Percentiles rank a stretch among this genome's conserved stretches.
phyloP scores from a whole-genome alignment of 2,797 vertebrate species.

The Chromis chromis region DNA sequence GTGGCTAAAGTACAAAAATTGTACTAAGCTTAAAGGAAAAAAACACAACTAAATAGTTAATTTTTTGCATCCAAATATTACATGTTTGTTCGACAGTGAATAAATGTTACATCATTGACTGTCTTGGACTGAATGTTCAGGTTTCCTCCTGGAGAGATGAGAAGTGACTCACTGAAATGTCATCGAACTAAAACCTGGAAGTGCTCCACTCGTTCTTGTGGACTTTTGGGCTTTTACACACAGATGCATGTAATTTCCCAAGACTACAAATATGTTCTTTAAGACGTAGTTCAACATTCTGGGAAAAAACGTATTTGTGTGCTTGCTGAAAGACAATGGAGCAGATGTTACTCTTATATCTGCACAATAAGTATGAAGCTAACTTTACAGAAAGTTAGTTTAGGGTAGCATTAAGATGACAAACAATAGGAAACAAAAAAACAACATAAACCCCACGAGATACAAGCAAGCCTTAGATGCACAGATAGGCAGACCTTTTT shows the following conservation, averaged over 20 bases:
- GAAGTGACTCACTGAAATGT: background rate
- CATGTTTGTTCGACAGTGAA: background rate
- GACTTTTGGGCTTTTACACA: background rate
- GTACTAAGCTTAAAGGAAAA: background rate
- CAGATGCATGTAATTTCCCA: background rate
- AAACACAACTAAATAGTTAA: constrained; percentile 4
- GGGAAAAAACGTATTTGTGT: background rate
- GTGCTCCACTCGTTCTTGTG: background rate
- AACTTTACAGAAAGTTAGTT: too few species aligned
- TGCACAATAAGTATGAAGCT: too few species aligned
- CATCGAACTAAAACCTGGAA: background rate
- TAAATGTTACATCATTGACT: background rate
- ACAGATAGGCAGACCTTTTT: too few species aligned
- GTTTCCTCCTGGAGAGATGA: background rate
- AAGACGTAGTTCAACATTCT: background rate
- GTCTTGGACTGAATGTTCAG: background rate
- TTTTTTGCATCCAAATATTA: constrained; percentile 37
- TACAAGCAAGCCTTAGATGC: too few species aligned
- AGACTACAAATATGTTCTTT: background rate
- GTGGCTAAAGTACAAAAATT: background rate
- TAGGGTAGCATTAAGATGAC: too few species aligned
- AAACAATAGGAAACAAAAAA: too few species aligned
- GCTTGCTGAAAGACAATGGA: too few species aligned
- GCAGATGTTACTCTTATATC: too few species aligned
- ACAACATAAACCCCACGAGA: too few species aligned